phyloP scores from a whole-genome alignment of 2,888 invertebrate species.

The Drymonia ruficornis region DNA sequence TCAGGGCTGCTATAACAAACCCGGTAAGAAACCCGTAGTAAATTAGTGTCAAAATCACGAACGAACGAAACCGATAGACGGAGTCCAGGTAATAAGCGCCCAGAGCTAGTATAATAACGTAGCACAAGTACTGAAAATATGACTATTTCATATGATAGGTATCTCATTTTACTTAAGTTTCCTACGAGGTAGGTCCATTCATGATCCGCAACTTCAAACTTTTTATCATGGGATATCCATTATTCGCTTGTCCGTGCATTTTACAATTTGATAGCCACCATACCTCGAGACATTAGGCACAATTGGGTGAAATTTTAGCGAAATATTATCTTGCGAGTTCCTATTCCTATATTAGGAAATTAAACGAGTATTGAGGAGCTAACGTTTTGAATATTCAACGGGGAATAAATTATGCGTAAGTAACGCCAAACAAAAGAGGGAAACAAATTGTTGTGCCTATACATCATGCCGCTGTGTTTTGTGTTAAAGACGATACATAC shows the following conservation, averaged over 20 bases:
- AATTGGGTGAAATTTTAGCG: slow-evolving; percentile 66
- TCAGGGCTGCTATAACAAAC: too few species aligned
- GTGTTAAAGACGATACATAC: neutral
- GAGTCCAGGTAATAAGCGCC: too few species aligned
- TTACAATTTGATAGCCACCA: slow-evolving; percentile 42
- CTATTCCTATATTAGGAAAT: slow-evolving; percentile 75
- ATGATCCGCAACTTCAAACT: too few species aligned
- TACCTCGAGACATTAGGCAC: slow-evolving; percentile 42
- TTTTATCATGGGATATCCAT: too few species aligned
- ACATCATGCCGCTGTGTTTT: slow-evolving; percentile 21
- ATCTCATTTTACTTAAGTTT: too few species aligned
- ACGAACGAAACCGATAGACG: too few species aligned
- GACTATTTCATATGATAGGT: too few species aligned
- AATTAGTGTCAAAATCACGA: too few species aligned
- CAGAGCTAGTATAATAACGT: too few species aligned
- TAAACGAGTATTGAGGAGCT: slow-evolving; percentile 76
- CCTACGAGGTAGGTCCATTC: too few species aligned
- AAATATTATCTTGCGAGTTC: slow-evolving; percentile 74
- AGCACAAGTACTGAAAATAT: too few species aligned
- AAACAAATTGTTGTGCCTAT: slow-evolving; percentile 60
- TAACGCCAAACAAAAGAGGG: slow-evolving; percentile 51
- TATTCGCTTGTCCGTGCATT: neutral
- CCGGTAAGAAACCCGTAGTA: too few species aligned
- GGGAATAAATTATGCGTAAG: slow-evolving; percentile 74
- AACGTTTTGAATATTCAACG: slow-evolving; percentile 80